Evolutionary conservation across 2,113 vertebrate species (phyloP).

Genomic region (Corynorhinus townsendii): DNA sequence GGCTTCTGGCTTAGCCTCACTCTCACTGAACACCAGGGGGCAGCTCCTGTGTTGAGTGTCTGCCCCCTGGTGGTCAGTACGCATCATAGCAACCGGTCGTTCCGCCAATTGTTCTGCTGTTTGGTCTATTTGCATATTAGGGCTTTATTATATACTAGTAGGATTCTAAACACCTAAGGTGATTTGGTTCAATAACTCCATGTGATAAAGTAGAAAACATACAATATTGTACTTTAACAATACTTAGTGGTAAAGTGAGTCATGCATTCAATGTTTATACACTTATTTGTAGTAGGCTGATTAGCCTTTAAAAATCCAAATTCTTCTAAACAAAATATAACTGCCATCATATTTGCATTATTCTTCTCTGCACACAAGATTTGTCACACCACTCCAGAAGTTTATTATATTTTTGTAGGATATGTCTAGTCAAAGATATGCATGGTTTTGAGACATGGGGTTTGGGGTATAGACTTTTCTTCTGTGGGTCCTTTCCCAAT

Average conservation of each 20-base stretch:
- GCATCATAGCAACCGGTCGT: too few species aligned
- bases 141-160: too few species aligned
- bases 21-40: too few species aligned
- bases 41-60: too few species aligned
- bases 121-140: too few species aligned
- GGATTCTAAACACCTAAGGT: not conserved
- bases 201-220: not conserved
- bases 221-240: not conserved
- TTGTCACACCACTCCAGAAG: not conserved
- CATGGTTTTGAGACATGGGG: too few species aligned
- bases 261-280: not conserved
- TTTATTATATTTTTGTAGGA: not conserved
- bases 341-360: not conserved
- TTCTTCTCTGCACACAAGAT: not conserved
- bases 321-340: not conserved
- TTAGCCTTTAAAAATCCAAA: not conserved
- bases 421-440: not conserved
- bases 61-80: too few species aligned
- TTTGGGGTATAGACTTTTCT: too few species aligned
- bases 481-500: too few species aligned
- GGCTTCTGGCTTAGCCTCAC: too few species aligned
- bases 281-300: not conserved
- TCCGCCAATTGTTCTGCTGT: too few species aligned
- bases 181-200: not conserved
- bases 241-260: not conserved